A percentile compares a stretch with the other conserved stretches of the same genome.
phyloP scores from a whole-genome alignment of 2,888 invertebrate species.

The Drosophila macrospina region DNA sequence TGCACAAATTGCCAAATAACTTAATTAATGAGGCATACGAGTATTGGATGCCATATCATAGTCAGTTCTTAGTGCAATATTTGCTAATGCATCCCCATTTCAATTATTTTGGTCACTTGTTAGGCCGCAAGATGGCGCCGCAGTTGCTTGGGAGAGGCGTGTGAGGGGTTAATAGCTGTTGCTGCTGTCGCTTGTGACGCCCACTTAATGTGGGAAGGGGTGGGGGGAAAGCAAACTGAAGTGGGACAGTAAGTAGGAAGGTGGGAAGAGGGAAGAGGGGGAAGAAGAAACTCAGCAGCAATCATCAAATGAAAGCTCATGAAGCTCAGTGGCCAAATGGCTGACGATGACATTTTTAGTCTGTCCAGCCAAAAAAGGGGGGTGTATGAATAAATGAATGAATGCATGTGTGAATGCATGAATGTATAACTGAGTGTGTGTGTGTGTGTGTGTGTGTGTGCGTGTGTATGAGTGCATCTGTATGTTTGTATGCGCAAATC shows the following conservation, averaged over 20 bases:
- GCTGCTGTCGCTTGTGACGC: conserved; percentile 22
- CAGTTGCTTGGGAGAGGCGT: conserved; percentile 4
- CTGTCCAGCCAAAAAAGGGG: not conserved
- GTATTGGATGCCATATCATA: conserved; percentile 7
- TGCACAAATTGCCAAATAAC: not conserved
- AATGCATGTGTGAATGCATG: not conserved
- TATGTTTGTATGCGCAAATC: conserved; percentile 63
- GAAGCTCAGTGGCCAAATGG: conserved; percentile 56
- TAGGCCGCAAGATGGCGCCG: conserved; percentile 71
- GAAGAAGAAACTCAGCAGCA: conserved; percentile 12
- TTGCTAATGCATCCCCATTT: conserved; percentile 16
- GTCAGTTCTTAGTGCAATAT: conserved; percentile 3
- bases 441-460: conserved; percentile 8
- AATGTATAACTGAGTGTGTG: conserved; percentile 1
- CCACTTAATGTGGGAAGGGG: conserved; percentile 24
- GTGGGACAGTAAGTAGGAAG: conserved; percentile 1
- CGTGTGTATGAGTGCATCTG: conserved; percentile 35
- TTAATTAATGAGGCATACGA: conserved; percentile 2
- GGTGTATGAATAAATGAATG: conserved; percentile 15
- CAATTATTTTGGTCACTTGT: conserved; percentile 55
- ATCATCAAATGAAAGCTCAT: conserved; percentile 51
- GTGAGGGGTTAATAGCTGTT: conserved; percentile 19
- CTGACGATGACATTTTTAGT: conserved; percentile 52
- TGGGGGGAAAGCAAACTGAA: conserved; percentile 28
- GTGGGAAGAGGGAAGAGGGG: not conserved